phyloP scores from a whole-genome alignment of 2,888 invertebrate species.

The Drosophila anceps region DNA sequence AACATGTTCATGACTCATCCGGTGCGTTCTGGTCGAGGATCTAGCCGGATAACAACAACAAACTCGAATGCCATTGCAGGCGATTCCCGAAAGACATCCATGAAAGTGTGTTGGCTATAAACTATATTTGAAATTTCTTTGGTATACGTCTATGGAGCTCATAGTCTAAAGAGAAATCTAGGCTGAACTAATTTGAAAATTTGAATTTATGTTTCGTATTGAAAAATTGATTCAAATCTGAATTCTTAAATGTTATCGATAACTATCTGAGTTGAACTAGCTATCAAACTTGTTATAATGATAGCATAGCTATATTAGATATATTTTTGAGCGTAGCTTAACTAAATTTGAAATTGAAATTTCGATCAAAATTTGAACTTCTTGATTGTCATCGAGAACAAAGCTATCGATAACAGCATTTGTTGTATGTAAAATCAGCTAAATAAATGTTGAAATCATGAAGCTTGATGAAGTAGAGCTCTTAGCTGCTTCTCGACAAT shows the following conservation, averaged over 20 bases:
- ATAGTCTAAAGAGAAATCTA: background rate
- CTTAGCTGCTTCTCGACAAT: background rate
- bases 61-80: constrained; percentile 1
- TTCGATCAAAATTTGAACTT: no score
- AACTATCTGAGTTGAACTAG: no score
- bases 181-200: no score
- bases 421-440: no score
- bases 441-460: no score
- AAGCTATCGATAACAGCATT: background rate
- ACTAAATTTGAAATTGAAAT: no score
- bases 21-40: constrained; percentile 8
- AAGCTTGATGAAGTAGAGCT: background rate
- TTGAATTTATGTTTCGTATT: no score
- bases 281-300: no score
- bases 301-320: no score
- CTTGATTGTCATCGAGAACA: background rate
- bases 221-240: no score
- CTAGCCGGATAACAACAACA: background rate
- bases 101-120: background rate
- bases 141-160: no score
- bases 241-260: background rate
- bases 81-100: background rate
- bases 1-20: constrained; percentile 54
- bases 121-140: background rate
- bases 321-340: no score